Evolutionary conservation across 2,888 invertebrate genomes (phyloP), one percentile per base, ranked within the genome.

Genomic region (Therioaphis trifolii): DNA sequence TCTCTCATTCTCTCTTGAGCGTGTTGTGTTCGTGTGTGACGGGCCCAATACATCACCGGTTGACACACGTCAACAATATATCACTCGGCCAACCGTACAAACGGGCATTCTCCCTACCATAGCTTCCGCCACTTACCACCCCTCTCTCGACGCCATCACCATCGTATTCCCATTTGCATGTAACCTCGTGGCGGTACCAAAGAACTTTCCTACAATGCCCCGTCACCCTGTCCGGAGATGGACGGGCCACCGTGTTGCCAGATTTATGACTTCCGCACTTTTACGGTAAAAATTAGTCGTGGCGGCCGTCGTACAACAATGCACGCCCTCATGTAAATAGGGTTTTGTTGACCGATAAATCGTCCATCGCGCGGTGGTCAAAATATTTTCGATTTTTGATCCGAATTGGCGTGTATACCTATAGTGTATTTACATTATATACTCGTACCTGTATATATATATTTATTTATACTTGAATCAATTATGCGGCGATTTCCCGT

Each of bases 51-150:
- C 82, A 82, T 82, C 82, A 82, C 82, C 82, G 82, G 82, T 82
- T 82, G 82, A 82, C 82, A 82, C 82, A 82, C 82, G 74, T 82
- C 82, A 82, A 82, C 82, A 74, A 82, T 82, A 82, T 82, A 82
- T 82, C 82, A 82, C 82, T 82, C 74, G 82, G 66, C 63, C 82
- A 18, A 82, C 82, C 82, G 74, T 72, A 80, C 61, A 80, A 71
- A 80, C 71, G 61, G 55, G 27, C 43, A 43, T 29, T 18, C n/a
- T 40, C 43, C 7, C 71, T 12, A 18, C 24, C 52, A 2, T 14
- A 14, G 7, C 9, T n/a, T 3, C 40, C 74, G 18, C 18, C 55
- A 14, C 29, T 52, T 52, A 21, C n/a, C 61, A 27, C 46, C 68
- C 68, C 68, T 40, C n/a, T n/a, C 52, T 9, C 58, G 14, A 24